Evolutionary conservation across 2,113 vertebrate species (phyloP), one percentile per base, ranked within the genome.

Genomic region (Amia ocellicauda): DNA sequence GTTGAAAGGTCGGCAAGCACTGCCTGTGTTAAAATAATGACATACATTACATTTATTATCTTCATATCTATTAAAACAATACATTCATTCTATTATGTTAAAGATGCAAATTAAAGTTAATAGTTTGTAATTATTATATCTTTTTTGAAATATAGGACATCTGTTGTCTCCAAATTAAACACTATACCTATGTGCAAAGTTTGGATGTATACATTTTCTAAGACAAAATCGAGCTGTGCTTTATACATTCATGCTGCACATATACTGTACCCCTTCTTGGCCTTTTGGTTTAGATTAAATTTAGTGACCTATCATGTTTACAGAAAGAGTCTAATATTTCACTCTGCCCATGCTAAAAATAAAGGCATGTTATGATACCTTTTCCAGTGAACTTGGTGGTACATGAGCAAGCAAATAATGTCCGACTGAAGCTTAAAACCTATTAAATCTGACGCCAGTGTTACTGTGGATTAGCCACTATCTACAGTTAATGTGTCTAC

Each of bases 1-100:
- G 97, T 99, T 14, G 96, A 99, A 75, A 99, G 93, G 74, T 99
- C 97, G 64, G 97, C 97, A 71, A 99, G 95, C 74, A 99, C 95
- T 60, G 97, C 97, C 97, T 99, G 89, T 49, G 80, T 84, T 36
- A 52, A 26, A 69, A 8, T 19, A 36, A 36, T 7, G 11, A 36
- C 5, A 36, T 36, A 11, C 31, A 36, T 11, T 7, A 11, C 31
- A 36, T 11, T 36, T 36, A 36, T 7, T 36, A n/a, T 36, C 11
- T 36, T 5, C 31, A 36, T 11, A 36, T 36, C 31, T 11, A 36
- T 1, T 36, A 36, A 36, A 36, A 36, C 31, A 36, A 36, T 5
- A 36, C 31, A 2, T 36, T 7, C 31, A 36, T 36, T 36, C 31
- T 36, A 36, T 36, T 7, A n/a, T n/a, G n/a, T n/a, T n/a, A 36